Evolutionary conservation across 2,113 vertebrate genomes (phyloP).

Genomic region (Sarotherodon lohbergeri): DNA sequence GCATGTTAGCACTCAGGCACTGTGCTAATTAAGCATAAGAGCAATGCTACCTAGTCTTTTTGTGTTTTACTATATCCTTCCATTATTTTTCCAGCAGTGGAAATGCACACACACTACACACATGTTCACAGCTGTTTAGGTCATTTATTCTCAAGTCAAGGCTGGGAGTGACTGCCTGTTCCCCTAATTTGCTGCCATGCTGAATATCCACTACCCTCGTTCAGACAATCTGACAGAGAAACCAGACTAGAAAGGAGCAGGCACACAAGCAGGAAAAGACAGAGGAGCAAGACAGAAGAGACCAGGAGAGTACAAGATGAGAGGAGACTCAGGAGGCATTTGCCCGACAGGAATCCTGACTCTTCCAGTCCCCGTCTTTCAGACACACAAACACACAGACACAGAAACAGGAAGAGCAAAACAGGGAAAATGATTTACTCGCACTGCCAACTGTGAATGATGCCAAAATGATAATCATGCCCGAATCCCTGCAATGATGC

Average conservation of each 20-base stretch:
- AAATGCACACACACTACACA: not conserved
- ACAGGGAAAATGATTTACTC: constrained; percentile 32
- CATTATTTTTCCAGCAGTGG: not conserved
- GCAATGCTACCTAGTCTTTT: not conserved
- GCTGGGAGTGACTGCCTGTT: not conserved
- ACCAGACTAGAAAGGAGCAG: not conserved
- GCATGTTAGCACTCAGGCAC: not conserved
- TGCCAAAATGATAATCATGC: constrained; percentile 65
- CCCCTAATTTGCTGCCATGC: constrained; percentile 21
- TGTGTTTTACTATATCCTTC: not conserved
- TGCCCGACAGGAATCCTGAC: constrained; percentile 26
- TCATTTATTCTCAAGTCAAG: not conserved
- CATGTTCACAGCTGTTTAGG: not conserved
- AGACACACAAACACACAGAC: constrained; percentile 6
- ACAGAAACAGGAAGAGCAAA: not conserved
- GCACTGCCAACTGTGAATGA: constrained; percentile 37
- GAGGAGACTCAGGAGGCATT: constrained; percentile 21
- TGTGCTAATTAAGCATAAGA: not conserved
- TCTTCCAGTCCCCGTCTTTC: constrained; percentile 19
- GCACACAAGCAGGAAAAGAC: not conserved
- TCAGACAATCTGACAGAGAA: not conserved
- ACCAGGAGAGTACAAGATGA: constrained; percentile 26
- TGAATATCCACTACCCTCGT: not conserved
- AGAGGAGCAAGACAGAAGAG: not conserved
- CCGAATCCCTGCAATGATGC: constrained; percentile 42